phyloP scores from a whole-genome alignment of 2,888 invertebrate species.

The Hydroisotoma schaefferi region DNA sequence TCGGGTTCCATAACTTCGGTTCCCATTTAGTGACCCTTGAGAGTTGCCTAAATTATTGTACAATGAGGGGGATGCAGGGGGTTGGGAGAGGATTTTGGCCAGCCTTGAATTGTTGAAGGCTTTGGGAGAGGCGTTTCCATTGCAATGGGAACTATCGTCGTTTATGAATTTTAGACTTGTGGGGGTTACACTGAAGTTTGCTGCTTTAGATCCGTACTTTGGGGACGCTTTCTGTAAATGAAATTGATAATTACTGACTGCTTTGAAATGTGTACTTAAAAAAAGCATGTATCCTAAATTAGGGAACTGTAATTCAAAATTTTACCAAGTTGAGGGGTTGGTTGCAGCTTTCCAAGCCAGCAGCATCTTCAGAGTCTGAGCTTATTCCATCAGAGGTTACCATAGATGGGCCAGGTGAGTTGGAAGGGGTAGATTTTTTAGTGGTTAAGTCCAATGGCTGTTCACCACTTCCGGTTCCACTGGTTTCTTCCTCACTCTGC shows the following conservation, averaged over 20 bases:
- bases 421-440: conserved; percentile 66
- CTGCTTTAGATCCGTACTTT: conserved; percentile 38
- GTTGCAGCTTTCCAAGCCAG: conserved; percentile 37
- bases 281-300: background rate
- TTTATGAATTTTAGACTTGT: conserved; percentile 24
- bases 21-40: conserved; percentile 19
- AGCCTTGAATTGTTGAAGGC: conserved; percentile 49
- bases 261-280: background rate
- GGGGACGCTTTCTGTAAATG: conserved; percentile 43
- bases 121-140: conserved; percentile 21
- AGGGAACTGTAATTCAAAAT: background rate
- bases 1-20: conserved; percentile 29
- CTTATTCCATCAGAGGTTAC: conserved; percentile 51
- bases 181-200: conserved; percentile 15
- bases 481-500: conserved; percentile 12
- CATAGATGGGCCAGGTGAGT: conserved; percentile 60
- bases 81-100: conserved; percentile 56
- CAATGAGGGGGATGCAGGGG: conserved; percentile 49
- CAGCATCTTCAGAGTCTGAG: conserved; percentile 60
- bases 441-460: conserved; percentile 85
- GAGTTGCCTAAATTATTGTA: conserved; percentile 8
- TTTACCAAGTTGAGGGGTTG: conserved; percentile 48
- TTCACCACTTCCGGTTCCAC: conserved; percentile 55
- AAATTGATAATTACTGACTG: background rate
- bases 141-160: conserved; percentile 22